phyloP scores from a whole-genome alignment of 1,140 invertebrate species.

The Procambarus clarkii region DNA sequence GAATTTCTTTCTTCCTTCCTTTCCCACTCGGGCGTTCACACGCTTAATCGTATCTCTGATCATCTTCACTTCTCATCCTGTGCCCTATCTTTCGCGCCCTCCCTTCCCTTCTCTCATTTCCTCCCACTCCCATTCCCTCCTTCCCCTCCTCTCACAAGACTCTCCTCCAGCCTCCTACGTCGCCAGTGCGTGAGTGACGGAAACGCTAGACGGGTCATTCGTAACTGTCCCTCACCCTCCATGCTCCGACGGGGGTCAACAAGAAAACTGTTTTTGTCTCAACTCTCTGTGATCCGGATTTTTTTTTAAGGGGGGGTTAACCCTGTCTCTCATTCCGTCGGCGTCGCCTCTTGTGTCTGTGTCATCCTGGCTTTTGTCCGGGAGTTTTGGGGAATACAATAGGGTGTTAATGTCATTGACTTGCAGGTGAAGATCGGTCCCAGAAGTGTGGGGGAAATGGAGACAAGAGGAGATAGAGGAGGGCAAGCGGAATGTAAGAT shows the following conservation, averaged over 20 bases:
- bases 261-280: conserved; percentile 65
- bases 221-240: conserved; percentile 62
- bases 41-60: not conserved
- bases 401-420: not conserved
- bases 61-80: not conserved
- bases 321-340: not conserved
- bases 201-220: conserved; percentile 65
- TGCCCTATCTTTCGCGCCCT: not conserved
- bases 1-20: too few species aligned
- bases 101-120: not conserved
- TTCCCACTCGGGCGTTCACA: too few species aligned
- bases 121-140: not conserved
- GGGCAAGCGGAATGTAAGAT: too few species aligned
- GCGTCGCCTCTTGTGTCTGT: not conserved
- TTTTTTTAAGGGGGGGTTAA: conserved; percentile 12
- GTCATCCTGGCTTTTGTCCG: not conserved
- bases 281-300: conserved; percentile 62
- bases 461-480: too few species aligned
- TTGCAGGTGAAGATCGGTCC: not conserved
- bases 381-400: not conserved
- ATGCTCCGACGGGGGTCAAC: conserved; percentile 64
- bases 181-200: conserved; percentile 62
- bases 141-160: not conserved
- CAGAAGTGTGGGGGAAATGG: too few species aligned
- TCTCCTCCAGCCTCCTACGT: not conserved